Evolutionary conservation across 1,140 invertebrate species (phyloP).

Genomic region (Diabrotica undecimpunctata): DNA sequence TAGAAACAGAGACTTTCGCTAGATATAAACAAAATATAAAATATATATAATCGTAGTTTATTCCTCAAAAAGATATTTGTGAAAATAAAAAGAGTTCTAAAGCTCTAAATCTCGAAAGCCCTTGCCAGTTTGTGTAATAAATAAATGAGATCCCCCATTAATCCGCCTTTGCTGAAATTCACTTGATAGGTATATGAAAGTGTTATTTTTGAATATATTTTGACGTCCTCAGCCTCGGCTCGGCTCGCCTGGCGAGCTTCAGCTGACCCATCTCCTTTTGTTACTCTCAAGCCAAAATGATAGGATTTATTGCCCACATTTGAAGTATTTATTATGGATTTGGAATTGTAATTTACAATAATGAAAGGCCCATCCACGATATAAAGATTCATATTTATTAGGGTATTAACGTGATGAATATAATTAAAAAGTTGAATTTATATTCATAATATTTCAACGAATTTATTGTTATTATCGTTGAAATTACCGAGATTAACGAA

Average conservation of each 20-base stretch:
- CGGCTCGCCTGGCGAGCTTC: neutral
- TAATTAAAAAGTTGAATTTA: slow-evolving; percentile 27
- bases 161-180: neutral
- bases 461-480: slow-evolving; percentile 22
- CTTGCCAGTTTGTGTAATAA: neutral
- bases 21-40: too few relatives aligned
- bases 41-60: too few relatives aligned
- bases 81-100: too few relatives aligned
- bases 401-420: slow-evolving; percentile 24
- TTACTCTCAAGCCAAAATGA: slow-evolving; percentile 23
- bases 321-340: slow-evolving; percentile 37
- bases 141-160: neutral
- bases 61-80: too few relatives aligned
- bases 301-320: slow-evolving; percentile 33
- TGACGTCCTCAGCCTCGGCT: neutral
- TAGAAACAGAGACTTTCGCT: too few relatives aligned
- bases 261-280: slow-evolving; percentile 24
- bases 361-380: slow-evolving; percentile 30
- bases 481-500: slow-evolving; percentile 17
- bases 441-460: slow-evolving; percentile 25
- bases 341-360: slow-evolving; percentile 37
- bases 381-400: slow-evolving; percentile 35
- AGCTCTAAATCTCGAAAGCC: too few relatives aligned
- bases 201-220: slow-evolving; percentile 1
- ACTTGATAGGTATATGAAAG: slow-evolving; percentile 1